phyloP scores from a whole-genome alignment of 1,140 invertebrate genomes.

The Drosophila lacteicornis region DNA sequence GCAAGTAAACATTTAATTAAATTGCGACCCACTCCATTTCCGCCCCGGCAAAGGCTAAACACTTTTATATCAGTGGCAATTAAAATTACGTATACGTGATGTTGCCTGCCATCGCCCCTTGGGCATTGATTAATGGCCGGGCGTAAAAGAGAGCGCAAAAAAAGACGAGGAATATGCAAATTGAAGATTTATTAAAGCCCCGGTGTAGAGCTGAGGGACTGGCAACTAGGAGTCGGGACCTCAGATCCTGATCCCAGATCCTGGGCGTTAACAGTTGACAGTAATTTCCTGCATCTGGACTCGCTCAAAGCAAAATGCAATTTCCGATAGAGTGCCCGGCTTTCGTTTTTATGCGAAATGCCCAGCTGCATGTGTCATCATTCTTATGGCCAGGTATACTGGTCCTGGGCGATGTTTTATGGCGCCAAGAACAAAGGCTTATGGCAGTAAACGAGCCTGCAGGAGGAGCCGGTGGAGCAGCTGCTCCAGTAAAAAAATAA shows the following conservation, averaged over 20 bases:
- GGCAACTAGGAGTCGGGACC: neutral
- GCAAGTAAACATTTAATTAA: constrained; percentile 64
- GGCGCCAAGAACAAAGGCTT: constrained; percentile 39
- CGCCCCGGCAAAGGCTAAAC: constrained; percentile 38
- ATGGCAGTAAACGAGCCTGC: constrained; percentile 39
- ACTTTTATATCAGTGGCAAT: constrained; percentile 59
- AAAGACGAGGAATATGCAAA: constrained; percentile 41
- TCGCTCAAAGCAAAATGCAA: constrained; percentile 74
- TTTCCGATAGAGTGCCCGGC: constrained; percentile 64
- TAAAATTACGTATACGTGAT: constrained; percentile 62
- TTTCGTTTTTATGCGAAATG: constrained; percentile 42
- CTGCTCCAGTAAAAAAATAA: constrained; percentile 36
- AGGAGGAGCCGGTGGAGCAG: constrained; percentile 9
- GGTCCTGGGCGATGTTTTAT: constrained; percentile 54
- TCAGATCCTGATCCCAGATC: constrained; percentile 24
- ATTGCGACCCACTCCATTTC: constrained; percentile 20
- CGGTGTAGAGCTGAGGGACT: neutral
- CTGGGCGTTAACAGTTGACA: constrained; percentile 56
- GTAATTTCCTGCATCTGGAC: constrained; percentile 68
- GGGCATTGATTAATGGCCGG: constrained; percentile 54
- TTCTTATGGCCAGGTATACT: constrained; percentile 26
- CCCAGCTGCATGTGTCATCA: constrained; percentile 43
- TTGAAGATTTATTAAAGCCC: constrained; percentile 53
- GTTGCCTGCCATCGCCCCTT: constrained; percentile 33
- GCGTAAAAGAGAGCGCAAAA: constrained; percentile 16